phyloP scores from a whole-genome alignment of 2,797 vertebrate species.

The Bradypodion ventrale region DNA sequence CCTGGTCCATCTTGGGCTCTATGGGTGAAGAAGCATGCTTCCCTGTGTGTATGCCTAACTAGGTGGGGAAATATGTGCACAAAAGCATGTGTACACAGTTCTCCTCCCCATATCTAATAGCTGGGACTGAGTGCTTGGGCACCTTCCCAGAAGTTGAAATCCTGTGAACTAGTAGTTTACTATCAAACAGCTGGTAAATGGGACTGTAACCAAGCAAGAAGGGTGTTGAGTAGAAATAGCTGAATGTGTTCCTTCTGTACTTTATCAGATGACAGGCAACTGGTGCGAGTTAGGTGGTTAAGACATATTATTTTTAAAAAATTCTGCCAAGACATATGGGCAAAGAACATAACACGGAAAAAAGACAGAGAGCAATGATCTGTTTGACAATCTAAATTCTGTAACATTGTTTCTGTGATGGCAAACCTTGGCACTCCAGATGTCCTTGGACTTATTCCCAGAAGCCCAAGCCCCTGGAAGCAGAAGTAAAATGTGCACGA shows the following conservation, averaged over 20 bases:
- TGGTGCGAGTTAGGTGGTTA: constrained; percentile 62
- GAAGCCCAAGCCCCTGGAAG: too few species aligned
- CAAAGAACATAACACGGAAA: constrained; percentile 69
- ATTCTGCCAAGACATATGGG: constrained; percentile 63
- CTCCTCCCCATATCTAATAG: not conserved
- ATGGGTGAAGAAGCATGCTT: constrained; percentile 21
- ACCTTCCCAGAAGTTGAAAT: not conserved
- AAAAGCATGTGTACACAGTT: not conserved
- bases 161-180: not conserved
- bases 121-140: not conserved
- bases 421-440: too few species aligned
- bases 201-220: not conserved
- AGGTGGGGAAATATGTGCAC: not conserved
- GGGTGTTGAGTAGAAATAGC: not conserved
- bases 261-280: not conserved
- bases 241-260: not conserved
- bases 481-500: too few species aligned
- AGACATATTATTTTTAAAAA: too few species aligned
- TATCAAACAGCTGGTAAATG: not conserved
- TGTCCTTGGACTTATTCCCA: too few species aligned
- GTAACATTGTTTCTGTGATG: constrained; percentile 54
- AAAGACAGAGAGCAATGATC: constrained; percentile 69
- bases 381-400: constrained; percentile 67
- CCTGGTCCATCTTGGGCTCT: constrained; percentile 20
- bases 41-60: not conserved